Evolutionary conservation across 2,888 invertebrate species (phyloP).

Genomic region (Spodoptera littoralis): DNA sequence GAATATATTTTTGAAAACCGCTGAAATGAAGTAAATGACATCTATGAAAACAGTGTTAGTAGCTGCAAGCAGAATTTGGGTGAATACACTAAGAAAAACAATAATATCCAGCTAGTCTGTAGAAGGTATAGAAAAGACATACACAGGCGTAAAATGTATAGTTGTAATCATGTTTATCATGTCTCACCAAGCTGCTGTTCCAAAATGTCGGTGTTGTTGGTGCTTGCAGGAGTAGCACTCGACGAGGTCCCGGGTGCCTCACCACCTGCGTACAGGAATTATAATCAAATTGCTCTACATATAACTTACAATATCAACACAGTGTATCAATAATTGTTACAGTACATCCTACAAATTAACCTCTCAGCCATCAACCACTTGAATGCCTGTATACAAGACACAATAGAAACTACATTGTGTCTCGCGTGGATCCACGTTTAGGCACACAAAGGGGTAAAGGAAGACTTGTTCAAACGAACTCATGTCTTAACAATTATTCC

Average conservation of each 20-base stretch:
- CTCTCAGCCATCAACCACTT: no score
- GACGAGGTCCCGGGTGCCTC: conserved; percentile 77
- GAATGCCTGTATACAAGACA: no score
- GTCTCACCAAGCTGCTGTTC: conserved; percentile 85
- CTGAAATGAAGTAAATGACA: conserved; percentile 17
- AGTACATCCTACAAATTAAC: neutral
- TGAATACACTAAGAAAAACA: conserved; percentile 13
- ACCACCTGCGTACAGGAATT: conserved; percentile 73
- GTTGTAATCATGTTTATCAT: conserved; percentile 32
- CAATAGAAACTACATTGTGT: no score
- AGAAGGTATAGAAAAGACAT: conserved; percentile 23
- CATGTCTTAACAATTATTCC: no score
- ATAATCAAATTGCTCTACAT: conserved; percentile 54
- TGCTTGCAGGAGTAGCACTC: conserved; percentile 65
- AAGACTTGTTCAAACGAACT: no score
- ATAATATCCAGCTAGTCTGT: conserved; percentile 8
- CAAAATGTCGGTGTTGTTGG: conserved; percentile 71
- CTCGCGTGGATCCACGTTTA: no score
- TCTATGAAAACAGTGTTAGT: conserved; percentile 57
- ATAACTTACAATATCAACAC: conserved; percentile 4
- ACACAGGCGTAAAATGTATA: conserved; percentile 18
- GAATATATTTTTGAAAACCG: neutral
- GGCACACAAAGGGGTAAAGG: no score
- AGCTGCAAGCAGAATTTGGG: conserved; percentile 63
- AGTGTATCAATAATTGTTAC: neutral